phyloP scores from a whole-genome alignment of 1,140 invertebrate species.

The Macrocentrus cingulum region DNA sequence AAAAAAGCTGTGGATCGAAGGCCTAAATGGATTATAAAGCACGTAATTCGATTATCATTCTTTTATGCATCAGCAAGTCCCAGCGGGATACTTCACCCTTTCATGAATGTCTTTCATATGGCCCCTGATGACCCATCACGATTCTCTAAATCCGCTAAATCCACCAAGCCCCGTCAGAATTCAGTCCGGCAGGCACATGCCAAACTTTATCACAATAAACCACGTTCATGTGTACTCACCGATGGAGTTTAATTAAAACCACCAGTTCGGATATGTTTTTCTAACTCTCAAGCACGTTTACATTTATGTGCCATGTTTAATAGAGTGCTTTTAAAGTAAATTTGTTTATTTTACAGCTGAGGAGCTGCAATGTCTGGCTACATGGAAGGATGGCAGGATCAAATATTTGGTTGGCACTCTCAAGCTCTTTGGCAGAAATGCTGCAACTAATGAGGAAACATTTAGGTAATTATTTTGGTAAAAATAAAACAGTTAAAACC shows the following conservation, averaged over 20 bases:
- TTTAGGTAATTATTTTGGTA: constrained; percentile 57
- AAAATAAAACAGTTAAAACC: neutral
- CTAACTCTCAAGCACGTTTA: neutral
- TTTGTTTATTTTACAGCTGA: constrained; percentile 59
- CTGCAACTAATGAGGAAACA: constrained; percentile 59
- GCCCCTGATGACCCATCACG: constrained; percentile 10
- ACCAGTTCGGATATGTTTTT: no score
- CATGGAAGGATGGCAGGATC: constrained; percentile 69
- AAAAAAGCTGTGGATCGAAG: constrained; percentile 37
- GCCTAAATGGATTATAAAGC: constrained; percentile 49
- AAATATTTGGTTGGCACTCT: constrained; percentile 64
- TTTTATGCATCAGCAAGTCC: constrained; percentile 32
- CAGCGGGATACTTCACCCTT: constrained; percentile 29
- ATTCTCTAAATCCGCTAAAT: neutral
- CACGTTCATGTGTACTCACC: no score
- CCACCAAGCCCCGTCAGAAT: neutral
- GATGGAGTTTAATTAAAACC: constrained; percentile 3
- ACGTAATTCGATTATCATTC: constrained; percentile 50
- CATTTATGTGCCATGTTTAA: neutral
- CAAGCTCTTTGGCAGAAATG: constrained; percentile 55
- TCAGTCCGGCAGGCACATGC: neutral
- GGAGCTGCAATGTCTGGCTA: constrained; percentile 66
- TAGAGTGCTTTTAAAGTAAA: constrained; percentile 22
- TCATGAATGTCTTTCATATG: constrained; percentile 11
- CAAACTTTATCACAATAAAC: neutral